A percentile compares a stretch with the other conserved stretches of the same genome.
Evolutionary conservation across 2,797 vertebrate species (phyloP).

Genomic region (Lagodon rhomboides): DNA sequence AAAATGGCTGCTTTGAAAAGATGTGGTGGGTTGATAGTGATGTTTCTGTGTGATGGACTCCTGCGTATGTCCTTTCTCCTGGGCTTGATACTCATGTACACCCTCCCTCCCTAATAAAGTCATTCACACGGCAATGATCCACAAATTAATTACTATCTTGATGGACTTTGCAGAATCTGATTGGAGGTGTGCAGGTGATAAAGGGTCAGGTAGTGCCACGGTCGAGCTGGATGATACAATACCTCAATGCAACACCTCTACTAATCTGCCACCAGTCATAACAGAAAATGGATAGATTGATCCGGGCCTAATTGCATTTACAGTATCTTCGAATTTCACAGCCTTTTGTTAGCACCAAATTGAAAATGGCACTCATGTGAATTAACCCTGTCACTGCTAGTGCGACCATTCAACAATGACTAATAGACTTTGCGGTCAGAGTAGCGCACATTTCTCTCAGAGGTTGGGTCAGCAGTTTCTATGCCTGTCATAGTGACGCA

Average conservation of each 20-base stretch:
- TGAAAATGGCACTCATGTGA: slow-evolving; percentile 59
- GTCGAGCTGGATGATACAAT: slow-evolving; percentile 45
- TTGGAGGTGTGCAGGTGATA: slow-evolving; percentile 51
- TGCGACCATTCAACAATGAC: slow-evolving; percentile 48
- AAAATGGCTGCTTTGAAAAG: slow-evolving; percentile 79
- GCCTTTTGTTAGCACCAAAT: slow-evolving; percentile 60
- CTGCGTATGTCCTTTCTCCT: slow-evolving; percentile 38
- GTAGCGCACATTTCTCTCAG: slow-evolving; percentile 27
- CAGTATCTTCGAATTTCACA: slow-evolving; percentile 50
- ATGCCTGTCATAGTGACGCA: slow-evolving; percentile 33
- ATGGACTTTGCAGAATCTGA: slow-evolving; percentile 69
- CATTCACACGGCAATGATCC: slow-evolving; percentile 49
- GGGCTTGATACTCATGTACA: slow-evolving; percentile 40
- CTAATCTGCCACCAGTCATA: slow-evolving; percentile 63
- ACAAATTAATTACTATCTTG: slow-evolving; percentile 71
- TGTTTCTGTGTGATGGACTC: slow-evolving; percentile 60
- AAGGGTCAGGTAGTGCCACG: slow-evolving; percentile 42
- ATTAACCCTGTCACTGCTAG: slow-evolving; percentile 59
- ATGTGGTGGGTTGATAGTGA: slow-evolving; percentile 71
- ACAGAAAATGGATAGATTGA: slow-evolving; percentile 65
- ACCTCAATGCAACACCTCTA: slow-evolving; percentile 31
- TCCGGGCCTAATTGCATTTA: slow-evolving; percentile 66
- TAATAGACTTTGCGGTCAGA: slow-evolving; percentile 55
- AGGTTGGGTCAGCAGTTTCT: slow-evolving; percentile 35
- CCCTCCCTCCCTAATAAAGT: slow-evolving; percentile 54